Evolutionary conservation across 2,113 vertebrate species (phyloP), one percentile per base, ranked within the genome.

Genomic region (Alces alces): DNA sequence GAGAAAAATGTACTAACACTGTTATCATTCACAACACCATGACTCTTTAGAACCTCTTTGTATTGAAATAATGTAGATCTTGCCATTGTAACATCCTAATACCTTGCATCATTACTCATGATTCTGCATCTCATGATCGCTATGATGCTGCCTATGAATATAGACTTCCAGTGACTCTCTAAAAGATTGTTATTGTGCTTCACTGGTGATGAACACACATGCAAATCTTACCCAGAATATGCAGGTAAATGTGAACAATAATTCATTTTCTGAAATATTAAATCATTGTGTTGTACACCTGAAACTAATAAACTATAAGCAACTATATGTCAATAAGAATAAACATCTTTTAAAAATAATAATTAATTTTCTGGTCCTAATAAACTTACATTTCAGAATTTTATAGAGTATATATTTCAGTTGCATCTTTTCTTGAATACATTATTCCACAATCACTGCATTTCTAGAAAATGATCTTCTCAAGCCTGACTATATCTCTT

Each of bases 311-410:
- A 66, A 66, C 17, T 45, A 8, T 45, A 45, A 45, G 43, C 73
- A 78, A 78, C 6, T 78, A 45, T 78, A 45, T 28, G 43, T 28
- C 43, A 78, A 43, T 78, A 78, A 78, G 43, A 78, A 78, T 78
- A 45, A 78, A 78, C 27, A 78, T 16, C 27, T 78, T 43, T 27
- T 43, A 43, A 76, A 76, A 76, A 28, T 78, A 33, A 54, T 52
- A 90, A 93, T 58, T 96, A 10, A 89, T 92, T 96, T 97, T 92
- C n/a, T 90, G 25, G 2, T 87, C n/a, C 79, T 55, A 70, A 87
- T 60, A 91, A 93, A 87, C n/a, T 78, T 89, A 58, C 11, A 89
- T 92, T 89, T 94, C 28, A 87, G 55, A 95, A 78, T 90, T 96
- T 76, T 92, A 91, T 61, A 55, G 64, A 61, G 21, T 60, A 96